Conservation (phyloP, 2,888 invertebrate genomes). For the Heterodera filipjevi region DNA sequence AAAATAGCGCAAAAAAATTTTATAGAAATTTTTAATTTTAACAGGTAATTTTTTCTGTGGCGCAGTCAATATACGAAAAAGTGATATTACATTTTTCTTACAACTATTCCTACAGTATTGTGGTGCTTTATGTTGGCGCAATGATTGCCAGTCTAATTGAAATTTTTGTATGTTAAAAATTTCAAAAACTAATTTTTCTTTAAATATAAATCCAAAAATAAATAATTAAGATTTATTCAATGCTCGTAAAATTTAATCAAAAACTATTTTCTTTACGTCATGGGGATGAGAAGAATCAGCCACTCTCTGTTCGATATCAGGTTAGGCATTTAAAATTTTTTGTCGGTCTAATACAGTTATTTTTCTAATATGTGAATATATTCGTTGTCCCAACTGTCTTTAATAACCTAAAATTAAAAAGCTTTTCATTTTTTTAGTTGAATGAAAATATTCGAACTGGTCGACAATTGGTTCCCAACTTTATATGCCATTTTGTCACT, state of each 20-base stretch:
- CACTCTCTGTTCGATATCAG: neutral
- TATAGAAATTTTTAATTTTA: neutral
- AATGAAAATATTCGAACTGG: slow-evolving; percentile 21
- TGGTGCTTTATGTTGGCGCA: neutral
- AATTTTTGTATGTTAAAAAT: slow-evolving; percentile 16
- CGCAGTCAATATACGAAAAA: neutral
- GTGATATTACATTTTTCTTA: too few species aligned
- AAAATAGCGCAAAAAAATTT: neutral
- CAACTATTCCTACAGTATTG: neutral
- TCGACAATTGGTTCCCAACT: slow-evolving; percentile 10
- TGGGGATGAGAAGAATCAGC: neutral
- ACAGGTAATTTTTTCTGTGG: neutral
- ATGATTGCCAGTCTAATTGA: slow-evolving; percentile 3
- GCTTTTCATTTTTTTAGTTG: neutral
- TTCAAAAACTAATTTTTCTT: slow-evolving; percentile 9
- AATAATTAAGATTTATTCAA: neutral
- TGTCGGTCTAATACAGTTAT: neutral
- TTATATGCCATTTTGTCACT: slow-evolving; percentile 18
- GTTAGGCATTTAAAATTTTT: neutral
- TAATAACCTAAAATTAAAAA: too few species aligned
- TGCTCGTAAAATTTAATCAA: neutral
- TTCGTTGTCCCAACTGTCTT: too few species aligned
- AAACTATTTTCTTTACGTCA: neutral
- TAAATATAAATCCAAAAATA: neutral
- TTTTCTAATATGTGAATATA: too few species aligned